Conservation (phyloP, 1,140 invertebrate species). For the Hycleus phaleratus region DNA sequence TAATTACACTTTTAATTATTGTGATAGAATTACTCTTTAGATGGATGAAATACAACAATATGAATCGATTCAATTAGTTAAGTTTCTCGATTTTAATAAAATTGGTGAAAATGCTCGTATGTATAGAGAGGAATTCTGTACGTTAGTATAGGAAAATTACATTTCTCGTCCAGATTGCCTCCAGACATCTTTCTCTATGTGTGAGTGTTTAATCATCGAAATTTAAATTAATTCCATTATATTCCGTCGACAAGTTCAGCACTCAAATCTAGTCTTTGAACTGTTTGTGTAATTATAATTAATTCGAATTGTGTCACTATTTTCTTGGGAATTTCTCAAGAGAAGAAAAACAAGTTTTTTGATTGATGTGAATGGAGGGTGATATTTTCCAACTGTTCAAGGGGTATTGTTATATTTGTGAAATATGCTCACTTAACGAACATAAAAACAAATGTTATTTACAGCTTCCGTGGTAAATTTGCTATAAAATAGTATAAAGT, state of each 20-base stretch:
- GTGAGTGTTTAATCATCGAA: slow-evolving; percentile 3
- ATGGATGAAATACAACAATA: not conserved
- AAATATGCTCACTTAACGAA: slow-evolving; percentile 12
- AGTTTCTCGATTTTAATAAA: not conserved
- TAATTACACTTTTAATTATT: no score
- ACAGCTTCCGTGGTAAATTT: slow-evolving; percentile 13
- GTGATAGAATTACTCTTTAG: no score
- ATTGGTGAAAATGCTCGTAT: not conserved
- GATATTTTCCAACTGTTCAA: not conserved
- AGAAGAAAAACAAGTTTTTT: no score
- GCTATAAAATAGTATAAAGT: slow-evolving; percentile 20
- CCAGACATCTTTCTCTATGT: not conserved
- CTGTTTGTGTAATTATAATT: not conserved
- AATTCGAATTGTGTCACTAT: no score
- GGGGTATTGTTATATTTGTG: not conserved
- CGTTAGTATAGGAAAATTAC: not conserved
- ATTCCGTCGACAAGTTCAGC: not conserved
- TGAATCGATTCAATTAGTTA: not conserved
- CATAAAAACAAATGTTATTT: slow-evolving; percentile 15
- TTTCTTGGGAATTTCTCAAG: no score
- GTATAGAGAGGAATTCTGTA: no score
- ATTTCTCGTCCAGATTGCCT: not conserved
- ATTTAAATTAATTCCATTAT: slow-evolving; percentile 11
- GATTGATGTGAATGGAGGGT: no score
- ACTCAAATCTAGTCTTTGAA: not conserved